phyloP scores from a whole-genome alignment of 2,113 vertebrate genomes.

The Xiphias gladius region DNA sequence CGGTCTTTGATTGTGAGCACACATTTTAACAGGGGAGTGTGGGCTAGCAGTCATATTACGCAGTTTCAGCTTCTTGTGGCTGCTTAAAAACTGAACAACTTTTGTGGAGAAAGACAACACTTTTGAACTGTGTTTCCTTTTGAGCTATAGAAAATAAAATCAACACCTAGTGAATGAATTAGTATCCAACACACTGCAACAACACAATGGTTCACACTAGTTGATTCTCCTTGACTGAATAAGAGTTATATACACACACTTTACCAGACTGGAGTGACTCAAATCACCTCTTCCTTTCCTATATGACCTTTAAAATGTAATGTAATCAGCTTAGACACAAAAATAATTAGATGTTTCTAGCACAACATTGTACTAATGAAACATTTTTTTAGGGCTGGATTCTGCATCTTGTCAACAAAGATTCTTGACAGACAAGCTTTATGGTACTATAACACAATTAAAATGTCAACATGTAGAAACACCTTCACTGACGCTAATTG shows the following conservation, averaged over 20 bases:
- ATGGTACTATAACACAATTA: slow-evolving; percentile 44
- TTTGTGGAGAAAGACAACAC: not conserved
- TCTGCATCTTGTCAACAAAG: slow-evolving; percentile 32
- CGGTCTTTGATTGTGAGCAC: slow-evolving; percentile 49
- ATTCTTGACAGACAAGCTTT: slow-evolving; percentile 10
- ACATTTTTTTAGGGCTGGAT: not conserved
- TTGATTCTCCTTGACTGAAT: slow-evolving; percentile 5
- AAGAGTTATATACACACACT: no score
- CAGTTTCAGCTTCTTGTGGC: slow-evolving; percentile 28
- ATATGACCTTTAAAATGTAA: slow-evolving; percentile 26
- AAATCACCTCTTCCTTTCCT: not conserved
- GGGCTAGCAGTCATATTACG: slow-evolving; percentile 27
- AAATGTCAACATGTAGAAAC: slow-evolving; percentile 66
- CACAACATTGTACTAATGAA: not conserved
- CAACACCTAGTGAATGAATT: slow-evolving; percentile 7
- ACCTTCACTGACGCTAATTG: slow-evolving; percentile 70
- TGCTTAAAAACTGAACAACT: slow-evolving; percentile 53
- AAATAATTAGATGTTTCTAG: not conserved
- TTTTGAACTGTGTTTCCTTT: slow-evolving; percentile 41
- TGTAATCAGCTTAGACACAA: not conserved
- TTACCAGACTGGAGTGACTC: no score
- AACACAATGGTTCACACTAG: not conserved
- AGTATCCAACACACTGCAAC: not conserved
- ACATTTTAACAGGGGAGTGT: slow-evolving; percentile 36
- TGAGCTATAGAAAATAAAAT: slow-evolving; percentile 13